Evolutionary conservation across 2,797 vertebrate genomes (phyloP).

Genomic region (Peromyscus attwateri): DNA sequence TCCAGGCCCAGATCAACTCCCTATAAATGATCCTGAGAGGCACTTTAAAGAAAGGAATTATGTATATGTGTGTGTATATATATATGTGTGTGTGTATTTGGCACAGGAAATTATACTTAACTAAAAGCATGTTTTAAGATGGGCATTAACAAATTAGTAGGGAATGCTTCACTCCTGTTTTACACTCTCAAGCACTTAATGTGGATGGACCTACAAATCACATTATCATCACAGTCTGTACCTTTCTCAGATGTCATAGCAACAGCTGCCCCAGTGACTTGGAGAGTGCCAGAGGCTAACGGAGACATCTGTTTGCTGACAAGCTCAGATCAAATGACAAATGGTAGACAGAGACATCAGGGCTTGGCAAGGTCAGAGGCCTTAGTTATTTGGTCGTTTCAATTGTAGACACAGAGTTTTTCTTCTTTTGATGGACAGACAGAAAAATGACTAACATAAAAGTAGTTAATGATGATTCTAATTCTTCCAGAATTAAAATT

Average conservation of each 20-base stretch:
- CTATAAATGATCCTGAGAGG: conserved; percentile 49
- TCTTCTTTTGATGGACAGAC: conserved; percentile 77
- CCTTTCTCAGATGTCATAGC: conserved; percentile 83
- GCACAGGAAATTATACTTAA: conserved; percentile 61
- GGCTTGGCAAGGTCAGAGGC: conserved; percentile 85
- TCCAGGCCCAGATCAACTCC: conserved; percentile 5
- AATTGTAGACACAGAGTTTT: conserved; percentile 78
- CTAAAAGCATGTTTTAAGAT: conserved; percentile 66
- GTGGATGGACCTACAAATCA: conserved; percentile 66
- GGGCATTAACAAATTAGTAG: conserved; percentile 60
- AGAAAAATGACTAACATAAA: conserved; percentile 88
- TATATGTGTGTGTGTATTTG: neutral
- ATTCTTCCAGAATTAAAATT: conserved; percentile 86
- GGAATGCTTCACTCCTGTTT: conserved; percentile 40
- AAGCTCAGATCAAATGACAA: conserved; percentile 88
- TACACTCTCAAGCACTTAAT: conserved; percentile 52
- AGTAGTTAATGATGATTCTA: conserved; percentile 81
- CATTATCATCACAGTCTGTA: conserved; percentile 20
- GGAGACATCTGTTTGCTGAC: conserved; percentile 89
- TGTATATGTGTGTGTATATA: accelerated
- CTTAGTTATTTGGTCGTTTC: conserved; percentile 79
- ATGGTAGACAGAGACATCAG: conserved; percentile 79
- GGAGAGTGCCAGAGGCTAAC: conserved; percentile 77
- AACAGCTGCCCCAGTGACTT: conserved; percentile 86
- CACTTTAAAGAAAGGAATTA: conserved; percentile 53